These are phyloP conservation scores for Pseudomugil tenellus DNA, from an alignment of 2,797 vertebrate genomes.

Conservation along the genomic window DNA sequence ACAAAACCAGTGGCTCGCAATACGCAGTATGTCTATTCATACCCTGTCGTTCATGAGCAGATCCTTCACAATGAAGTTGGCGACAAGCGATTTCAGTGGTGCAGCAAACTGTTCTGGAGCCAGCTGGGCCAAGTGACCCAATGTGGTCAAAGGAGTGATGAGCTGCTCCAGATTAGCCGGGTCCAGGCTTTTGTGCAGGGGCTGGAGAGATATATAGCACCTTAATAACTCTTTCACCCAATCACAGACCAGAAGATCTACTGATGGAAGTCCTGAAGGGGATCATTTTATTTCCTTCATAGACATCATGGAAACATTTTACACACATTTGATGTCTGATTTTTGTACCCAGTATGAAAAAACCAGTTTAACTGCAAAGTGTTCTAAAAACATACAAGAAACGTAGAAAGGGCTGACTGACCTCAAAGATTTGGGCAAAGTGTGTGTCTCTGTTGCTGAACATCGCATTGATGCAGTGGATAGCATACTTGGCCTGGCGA, in stretches of 20 bases:
- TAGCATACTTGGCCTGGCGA: slow-evolving; percentile 97
- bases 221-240: neutral
- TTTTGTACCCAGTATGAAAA: neutral
- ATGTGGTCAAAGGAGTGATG: slow-evolving; percentile 93
- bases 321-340: neutral
- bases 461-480: slow-evolving; percentile 98
- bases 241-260: neutral
- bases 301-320: neutral
- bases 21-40: neutral
- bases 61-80: slow-evolving; percentile 98
- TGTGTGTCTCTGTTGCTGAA: slow-evolving; percentile 98
- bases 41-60: slow-evolving; percentile 98
- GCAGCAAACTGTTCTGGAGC: slow-evolving; percentile 96
- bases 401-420: slow-evolving; percentile 63
- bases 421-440: slow-evolving; percentile 99
- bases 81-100: slow-evolving; percentile 95
- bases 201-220: slow-evolving; percentile 75
- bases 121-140: slow-evolving; percentile 95
- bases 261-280: neutral
- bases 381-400: no score
- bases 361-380: neutral
- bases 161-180: slow-evolving; percentile 95
- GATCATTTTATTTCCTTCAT: neutral
- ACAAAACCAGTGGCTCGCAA: neutral
- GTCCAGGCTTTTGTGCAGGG: slow-evolving; percentile 95